Conservation (phyloP, 2,888 invertebrate genomes). For the Nemapogon koenigi region DNA sequence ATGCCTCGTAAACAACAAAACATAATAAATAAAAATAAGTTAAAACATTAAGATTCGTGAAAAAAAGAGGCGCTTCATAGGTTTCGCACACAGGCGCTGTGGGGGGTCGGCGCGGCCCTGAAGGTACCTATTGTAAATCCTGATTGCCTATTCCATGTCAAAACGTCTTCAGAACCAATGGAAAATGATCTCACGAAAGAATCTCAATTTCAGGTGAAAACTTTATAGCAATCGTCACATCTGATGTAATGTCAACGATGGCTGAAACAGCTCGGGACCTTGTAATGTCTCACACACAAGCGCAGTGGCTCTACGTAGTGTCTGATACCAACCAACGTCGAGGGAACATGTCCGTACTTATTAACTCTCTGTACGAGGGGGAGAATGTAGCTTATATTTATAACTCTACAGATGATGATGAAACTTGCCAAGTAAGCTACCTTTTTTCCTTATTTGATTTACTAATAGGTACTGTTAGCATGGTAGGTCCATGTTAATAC, state of each 20-base stretch:
- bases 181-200: no score
- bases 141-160: no score
- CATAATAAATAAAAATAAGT: no score
- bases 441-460: no score
- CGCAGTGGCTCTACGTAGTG: constrained; percentile 84
- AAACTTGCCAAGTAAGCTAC: constrained; percentile 65
- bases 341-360: constrained; percentile 60
- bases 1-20: no score
- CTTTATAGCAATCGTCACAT: constrained; percentile 70
- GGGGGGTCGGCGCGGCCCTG: no score
- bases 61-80: no score
- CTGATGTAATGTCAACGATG: constrained; percentile 67
- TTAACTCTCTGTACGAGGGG: constrained; percentile 72
- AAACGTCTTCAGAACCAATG: no score
- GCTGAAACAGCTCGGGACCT: constrained; percentile 73
- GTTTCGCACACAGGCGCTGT: no score
- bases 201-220: constrained; percentile 52
- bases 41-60: no score
- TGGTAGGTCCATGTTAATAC: background rate
- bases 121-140: no score
- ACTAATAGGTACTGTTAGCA: background rate
- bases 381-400: constrained; percentile 82
- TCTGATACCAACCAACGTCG: constrained; percentile 61
- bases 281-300: constrained; percentile 72
- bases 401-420: constrained; percentile 64